Percentiles rank a stretch among this genome's conserved stretches.
These are phyloP conservation scores for Lasiurus cinereus DNA, from an alignment of 2,113 vertebrate genomes.

Conservation along the genomic window DNA sequence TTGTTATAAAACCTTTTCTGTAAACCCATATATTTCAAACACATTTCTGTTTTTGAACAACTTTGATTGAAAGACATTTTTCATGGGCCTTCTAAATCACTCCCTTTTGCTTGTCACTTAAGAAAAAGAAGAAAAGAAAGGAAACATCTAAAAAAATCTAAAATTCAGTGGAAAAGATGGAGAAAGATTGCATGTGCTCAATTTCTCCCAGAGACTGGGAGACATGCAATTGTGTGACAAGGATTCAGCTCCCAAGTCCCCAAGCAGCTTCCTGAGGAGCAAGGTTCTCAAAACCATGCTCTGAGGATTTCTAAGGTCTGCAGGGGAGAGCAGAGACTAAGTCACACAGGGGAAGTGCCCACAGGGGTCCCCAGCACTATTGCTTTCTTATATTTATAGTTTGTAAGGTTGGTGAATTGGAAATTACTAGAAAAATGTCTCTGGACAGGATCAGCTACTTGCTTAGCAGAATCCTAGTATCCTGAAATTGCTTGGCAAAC, in stretches of 20 bases:
- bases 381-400: background rate
- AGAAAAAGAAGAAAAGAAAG: background rate
- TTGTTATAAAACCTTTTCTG: background rate
- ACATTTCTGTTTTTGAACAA: background rate
- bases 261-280: fast-evolving
- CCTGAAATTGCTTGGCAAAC: background rate
- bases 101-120: background rate
- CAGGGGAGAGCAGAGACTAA: fast-evolving
- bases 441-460: background rate
- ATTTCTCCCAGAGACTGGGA: background rate
- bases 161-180: background rate
- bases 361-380: fast-evolving
- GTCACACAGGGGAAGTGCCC: background rate
- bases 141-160: background rate
- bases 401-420: background rate
- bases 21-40: background rate
- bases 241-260: too few species aligned
- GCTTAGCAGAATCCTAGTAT: background rate
- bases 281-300: background rate
- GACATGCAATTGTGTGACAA: fast-evolving
- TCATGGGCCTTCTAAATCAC: background rate
- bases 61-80: slow-evolving; percentile 28
- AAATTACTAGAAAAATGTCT: background rate
- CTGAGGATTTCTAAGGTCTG: background rate
- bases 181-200: fast-evolving